Base-by-base conservation (phyloP, 2,113 vertebrate species). In the Acrocephalus arundinaceus region DNA sequence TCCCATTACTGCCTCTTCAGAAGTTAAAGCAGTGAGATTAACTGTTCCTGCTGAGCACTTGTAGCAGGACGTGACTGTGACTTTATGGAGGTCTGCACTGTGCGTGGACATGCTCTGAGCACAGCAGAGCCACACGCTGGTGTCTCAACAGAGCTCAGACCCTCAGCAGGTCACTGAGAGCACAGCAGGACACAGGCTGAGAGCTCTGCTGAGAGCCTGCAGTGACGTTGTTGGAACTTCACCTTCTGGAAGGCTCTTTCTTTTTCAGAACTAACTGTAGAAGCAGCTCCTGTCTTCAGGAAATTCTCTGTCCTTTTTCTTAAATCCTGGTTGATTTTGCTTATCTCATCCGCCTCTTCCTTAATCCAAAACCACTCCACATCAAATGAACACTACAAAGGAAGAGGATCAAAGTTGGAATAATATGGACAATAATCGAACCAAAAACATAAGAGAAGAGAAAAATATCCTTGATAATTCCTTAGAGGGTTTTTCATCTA, bases 151-250 rank as follows among this genome's bases (percentile, higher is more conserved):
- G 41, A 55, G 80, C 18, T 74, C 51, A 37, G 27, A 23, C 31
- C 46, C 78, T 77, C 37, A 18, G 35, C 3, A 58, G n/a, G 28
- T 19, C 73, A 18, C 46, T 23, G 67, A n/a, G 65, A 71, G 15
- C 52, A 6, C 19, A 24, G 9, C 0, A 0, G 19, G 18, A 39
- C 23, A 43, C 35, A 27, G 12, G 6, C 24, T 31, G 25, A 31
- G 21, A 66, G 35, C 28, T 28, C 21, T 39, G 25, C 59, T 70
- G 41, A 30, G 23, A 84, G 51, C 17, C 54, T 66, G 51, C 65
- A 35, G 3, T 6, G 35, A 5, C 2, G 0, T 2, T 48, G 6
- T 2, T 71, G 68, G n/a, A 81, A 71, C 20, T 9, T 58, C 39
- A 27, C n/a, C 37, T 80, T 70, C 59, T 45, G 10, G 25, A 91